A percentile compares a stretch with the other conserved stretches of the same genome.
Evolutionary conservation across 2,113 vertebrate genomes (phyloP).

Genomic region (Neoarius graeffei): DNA sequence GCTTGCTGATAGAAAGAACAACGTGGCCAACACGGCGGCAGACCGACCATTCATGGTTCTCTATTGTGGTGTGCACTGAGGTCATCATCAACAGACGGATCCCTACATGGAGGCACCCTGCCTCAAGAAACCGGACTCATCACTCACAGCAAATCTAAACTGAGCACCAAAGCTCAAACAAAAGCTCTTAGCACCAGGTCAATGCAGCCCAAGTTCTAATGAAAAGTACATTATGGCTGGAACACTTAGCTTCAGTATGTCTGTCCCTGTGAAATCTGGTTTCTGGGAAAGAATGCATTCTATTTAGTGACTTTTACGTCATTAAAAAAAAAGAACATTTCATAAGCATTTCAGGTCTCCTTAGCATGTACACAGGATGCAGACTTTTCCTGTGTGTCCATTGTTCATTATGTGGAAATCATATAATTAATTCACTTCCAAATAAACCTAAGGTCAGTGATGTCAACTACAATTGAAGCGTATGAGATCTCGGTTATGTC

Average conservation of each 20-base stretch:
- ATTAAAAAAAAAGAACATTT: not conserved
- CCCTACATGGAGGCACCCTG: constrained; percentile 32
- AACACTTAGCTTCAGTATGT: constrained; percentile 1
- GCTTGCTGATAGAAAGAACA: not conserved
- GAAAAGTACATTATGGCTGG: constrained; percentile 18
- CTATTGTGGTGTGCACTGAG: constrained; percentile 33
- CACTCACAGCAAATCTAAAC: constrained; percentile 19
- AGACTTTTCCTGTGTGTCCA: not conserved
- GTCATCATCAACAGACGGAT: constrained; percentile 39
- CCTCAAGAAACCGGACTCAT: constrained; percentile 44
- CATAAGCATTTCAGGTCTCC: not conserved
- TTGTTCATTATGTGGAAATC: constrained; percentile 12
- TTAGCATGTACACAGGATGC: not conserved
- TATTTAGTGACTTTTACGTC: not conserved
- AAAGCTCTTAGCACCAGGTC: constrained; percentile 1
- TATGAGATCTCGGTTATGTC: constrained; percentile 14
- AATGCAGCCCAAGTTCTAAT: constrained; percentile 20
- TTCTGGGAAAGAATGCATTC: not conserved
- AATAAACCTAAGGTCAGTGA: constrained; percentile 21
- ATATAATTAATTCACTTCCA: constrained; percentile 36
- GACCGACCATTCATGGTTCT: constrained; percentile 24
- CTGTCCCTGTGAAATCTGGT: constrained; percentile 2
- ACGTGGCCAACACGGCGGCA: not conserved
- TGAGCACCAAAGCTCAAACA: constrained; percentile 1
- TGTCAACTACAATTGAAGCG: constrained; percentile 2